Evolutionary conservation across 2,797 vertebrate genomes (phyloP).

Genomic region (Acestrorhynchus altus): DNA sequence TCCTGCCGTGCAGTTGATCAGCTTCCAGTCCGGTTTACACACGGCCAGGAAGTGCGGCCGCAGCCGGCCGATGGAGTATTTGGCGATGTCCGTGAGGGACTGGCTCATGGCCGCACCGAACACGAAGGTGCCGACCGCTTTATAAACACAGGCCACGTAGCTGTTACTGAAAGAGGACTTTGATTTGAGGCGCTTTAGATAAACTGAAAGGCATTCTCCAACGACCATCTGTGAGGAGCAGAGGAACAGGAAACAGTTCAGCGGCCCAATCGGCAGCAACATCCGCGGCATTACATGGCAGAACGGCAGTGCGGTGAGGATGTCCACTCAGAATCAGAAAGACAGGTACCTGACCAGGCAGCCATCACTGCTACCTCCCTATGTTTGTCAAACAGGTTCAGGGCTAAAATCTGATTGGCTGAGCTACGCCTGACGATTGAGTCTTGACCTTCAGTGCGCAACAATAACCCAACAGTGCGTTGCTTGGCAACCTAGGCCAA

Average conservation of each 20-base stretch:
- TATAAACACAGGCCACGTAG: slow-evolving; percentile 90
- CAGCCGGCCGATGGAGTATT: slow-evolving; percentile 96
- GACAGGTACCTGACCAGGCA: slow-evolving; percentile 54
- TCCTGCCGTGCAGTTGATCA: slow-evolving; percentile 72
- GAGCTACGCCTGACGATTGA: too few relatives aligned
- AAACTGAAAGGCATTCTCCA: slow-evolving; percentile 90
- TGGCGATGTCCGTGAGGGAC: slow-evolving; percentile 96
- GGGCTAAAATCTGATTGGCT: not conserved
- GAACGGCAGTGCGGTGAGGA: slow-evolving; percentile 30
- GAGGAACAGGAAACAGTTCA: slow-evolving; percentile 30
- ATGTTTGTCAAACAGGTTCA: not conserved
- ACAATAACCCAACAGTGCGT: too few relatives aligned
- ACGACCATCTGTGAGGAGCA: slow-evolving; percentile 84
- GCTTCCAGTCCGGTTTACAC: slow-evolving; percentile 82
- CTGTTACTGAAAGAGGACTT: slow-evolving; percentile 89
- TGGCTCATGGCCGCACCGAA: slow-evolving; percentile 97
- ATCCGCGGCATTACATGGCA: not conserved
- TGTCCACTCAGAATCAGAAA: slow-evolving; percentile 51
- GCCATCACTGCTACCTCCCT: slow-evolving; percentile 34
- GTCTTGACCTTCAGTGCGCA: too few relatives aligned
- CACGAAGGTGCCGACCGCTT: slow-evolving; percentile 91
- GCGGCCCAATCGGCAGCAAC: not conserved
- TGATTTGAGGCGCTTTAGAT: slow-evolving; percentile 87
- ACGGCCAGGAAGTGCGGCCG: slow-evolving; percentile 93
- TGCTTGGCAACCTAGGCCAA: too few relatives aligned